Conservation (phyloP, 1,140 invertebrate genomes). For the Mizuhopecten yessoensis region DNA sequence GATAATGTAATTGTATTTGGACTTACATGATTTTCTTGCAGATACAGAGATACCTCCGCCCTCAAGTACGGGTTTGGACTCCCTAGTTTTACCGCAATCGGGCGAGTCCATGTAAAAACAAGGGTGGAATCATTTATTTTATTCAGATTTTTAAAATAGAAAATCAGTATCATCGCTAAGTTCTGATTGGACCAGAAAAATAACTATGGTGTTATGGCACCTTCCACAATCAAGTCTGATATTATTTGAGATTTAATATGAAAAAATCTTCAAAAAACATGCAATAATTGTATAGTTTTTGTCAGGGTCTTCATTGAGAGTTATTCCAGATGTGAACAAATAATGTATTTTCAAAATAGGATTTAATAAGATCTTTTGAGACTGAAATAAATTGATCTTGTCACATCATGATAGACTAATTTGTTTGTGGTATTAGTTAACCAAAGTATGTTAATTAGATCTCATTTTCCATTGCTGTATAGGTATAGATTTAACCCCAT, state of each 20-base stretch:
- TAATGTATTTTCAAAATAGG: too few species aligned
- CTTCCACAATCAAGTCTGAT: too few species aligned
- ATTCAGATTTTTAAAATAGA: background rate
- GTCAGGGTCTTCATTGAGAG: too few species aligned
- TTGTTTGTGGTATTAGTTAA: background rate
- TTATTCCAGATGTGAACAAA: too few species aligned
- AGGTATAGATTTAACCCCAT: too few species aligned
- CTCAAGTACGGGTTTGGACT: background rate
- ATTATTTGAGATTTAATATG: too few species aligned
- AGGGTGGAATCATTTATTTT: background rate
- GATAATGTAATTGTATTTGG: background rate
- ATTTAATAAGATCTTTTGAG: too few species aligned
- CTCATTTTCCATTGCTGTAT: background rate
- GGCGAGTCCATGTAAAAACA: background rate
- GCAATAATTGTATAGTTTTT: too few species aligned
- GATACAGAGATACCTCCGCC: background rate
- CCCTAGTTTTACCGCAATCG: background rate
- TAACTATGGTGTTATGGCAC: background rate
- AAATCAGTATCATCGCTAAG: background rate
- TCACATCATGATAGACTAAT: background rate
- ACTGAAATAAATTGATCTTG: background rate
- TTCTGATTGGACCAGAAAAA: background rate
- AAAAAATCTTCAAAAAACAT: too few species aligned
- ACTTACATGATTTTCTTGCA: background rate
- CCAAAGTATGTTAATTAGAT: background rate